These are phyloP conservation scores for Darevskia mixta DNA, from an alignment of 2,797 vertebrate genomes.

Conservation along the genomic window DNA sequence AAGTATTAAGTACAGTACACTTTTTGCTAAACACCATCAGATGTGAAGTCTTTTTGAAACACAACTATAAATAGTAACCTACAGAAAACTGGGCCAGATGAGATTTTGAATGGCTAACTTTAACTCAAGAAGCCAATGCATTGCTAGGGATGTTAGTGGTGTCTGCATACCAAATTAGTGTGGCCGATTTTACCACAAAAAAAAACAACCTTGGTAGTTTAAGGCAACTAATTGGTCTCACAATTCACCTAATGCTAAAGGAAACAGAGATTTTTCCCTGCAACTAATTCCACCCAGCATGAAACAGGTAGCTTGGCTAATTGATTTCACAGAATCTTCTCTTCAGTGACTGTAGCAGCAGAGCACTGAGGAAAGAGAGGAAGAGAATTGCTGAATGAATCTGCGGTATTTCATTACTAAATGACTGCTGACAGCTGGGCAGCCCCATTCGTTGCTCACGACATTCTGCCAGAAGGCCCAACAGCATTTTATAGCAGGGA, in stretches of 20 bases:
- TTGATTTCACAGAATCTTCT: conserved; percentile 38
- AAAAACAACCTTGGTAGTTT: conserved; percentile 4
- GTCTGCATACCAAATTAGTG: conserved; percentile 28
- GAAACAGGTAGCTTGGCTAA: conserved; percentile 42
- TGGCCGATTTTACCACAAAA: neutral
- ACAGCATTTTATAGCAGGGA: conserved; percentile 67
- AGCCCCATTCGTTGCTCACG: conserved; percentile 40
- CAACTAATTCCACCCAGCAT: conserved; percentile 42
- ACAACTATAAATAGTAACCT: conserved; percentile 23
- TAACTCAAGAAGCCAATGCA: neutral
- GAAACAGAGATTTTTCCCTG: conserved; percentile 25
- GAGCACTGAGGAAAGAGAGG: conserved; percentile 27
- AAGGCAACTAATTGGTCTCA: conserved; percentile 43
- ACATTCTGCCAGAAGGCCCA: conserved; percentile 43
- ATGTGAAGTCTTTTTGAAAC: neutral
- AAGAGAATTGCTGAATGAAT: conserved; percentile 69
- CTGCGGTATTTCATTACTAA: conserved; percentile 61
- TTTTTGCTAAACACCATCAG: conserved; percentile 28
- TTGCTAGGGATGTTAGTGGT: conserved; percentile 1
- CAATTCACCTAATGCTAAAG: conserved; percentile 33
- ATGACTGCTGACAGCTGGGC: conserved; percentile 70
- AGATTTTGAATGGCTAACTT: conserved; percentile 3
- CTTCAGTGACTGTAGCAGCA: conserved; percentile 17
- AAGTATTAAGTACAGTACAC: conserved; percentile 11
- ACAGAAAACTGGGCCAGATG: conserved; percentile 3